Evolutionary conservation across 2,797 vertebrate species (phyloP).

Genomic region (Gephyroberyx darwinii): DNA sequence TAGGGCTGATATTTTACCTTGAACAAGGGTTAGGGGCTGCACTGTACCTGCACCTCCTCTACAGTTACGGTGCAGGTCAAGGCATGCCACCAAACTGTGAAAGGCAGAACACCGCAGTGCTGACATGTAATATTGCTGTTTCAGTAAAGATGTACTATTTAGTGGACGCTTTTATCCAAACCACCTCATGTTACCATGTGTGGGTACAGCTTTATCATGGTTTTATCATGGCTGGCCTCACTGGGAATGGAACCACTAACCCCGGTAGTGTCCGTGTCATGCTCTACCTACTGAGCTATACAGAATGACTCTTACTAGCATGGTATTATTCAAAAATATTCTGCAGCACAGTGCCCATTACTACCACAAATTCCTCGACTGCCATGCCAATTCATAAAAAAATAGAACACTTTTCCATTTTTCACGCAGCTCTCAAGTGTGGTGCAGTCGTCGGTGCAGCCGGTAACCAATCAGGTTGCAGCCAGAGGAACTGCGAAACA

Average conservation of each 20-base stretch:
- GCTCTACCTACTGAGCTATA: constrained; percentile 44
- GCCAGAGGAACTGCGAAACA: constrained; percentile 63
- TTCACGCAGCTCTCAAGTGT: constrained; percentile 38
- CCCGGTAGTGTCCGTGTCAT: constrained; percentile 56
- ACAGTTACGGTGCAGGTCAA: constrained; percentile 23
- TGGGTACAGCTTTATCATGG: not conserved
- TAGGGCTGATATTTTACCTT: constrained; percentile 55
- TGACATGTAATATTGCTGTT: constrained; percentile 19
- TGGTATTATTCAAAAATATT: constrained; percentile 71
- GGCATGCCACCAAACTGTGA: constrained; percentile 41
- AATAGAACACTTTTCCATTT: constrained; percentile 58
- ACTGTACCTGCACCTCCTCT: constrained; percentile 43
- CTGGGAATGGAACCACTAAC: constrained; percentile 65
- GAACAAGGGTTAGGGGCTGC: constrained; percentile 14
- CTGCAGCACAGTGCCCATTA: constrained; percentile 40
- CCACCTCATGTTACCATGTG: constrained; percentile 19
- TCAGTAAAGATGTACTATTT: constrained; percentile 26
- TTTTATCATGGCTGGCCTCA: constrained; percentile 52
- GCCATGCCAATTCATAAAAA: constrained; percentile 48
- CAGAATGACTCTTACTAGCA: constrained; percentile 43
- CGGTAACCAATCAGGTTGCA: constrained; percentile 38
- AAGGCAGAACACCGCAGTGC: constrained; percentile 12
- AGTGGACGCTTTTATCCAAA: constrained; percentile 36
- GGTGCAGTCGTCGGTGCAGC: constrained; percentile 40
- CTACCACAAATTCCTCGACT: constrained; percentile 51